phyloP scores from a whole-genome alignment of 2,113 vertebrate genomes.

The Asarcornis scutulata region DNA sequence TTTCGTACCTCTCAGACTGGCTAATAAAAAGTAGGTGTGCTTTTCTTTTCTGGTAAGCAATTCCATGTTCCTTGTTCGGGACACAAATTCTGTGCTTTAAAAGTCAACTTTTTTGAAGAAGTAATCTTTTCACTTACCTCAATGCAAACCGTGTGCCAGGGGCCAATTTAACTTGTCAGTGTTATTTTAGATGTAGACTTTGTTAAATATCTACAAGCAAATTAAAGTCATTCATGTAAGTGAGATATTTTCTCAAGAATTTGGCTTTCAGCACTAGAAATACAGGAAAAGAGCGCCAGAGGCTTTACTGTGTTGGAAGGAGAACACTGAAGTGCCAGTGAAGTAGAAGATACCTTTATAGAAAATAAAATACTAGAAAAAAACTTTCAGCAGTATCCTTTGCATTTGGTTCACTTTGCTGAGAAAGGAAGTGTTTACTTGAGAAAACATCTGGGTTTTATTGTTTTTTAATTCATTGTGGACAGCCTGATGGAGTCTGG shows the following conservation, averaged over 20 bases:
- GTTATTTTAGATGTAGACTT: conserved; percentile 5
- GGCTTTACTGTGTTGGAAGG: background rate
- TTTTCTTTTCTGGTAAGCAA: background rate
- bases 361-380: background rate
- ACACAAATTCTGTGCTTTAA: background rate
- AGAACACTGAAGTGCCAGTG: background rate
- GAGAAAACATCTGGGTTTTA: conserved; percentile 59
- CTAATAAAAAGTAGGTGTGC: background rate
- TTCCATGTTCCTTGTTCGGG: background rate
- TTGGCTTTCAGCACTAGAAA: conserved; percentile 16
- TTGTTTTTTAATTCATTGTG: conserved; percentile 44
- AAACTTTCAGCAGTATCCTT: background rate
- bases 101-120: background rate
- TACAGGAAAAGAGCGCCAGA: background rate
- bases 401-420: background rate
- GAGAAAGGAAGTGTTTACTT: conserved; percentile 54
- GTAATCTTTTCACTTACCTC: background rate
- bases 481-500: conserved; percentile 54
- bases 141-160: background rate
- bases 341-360: background rate
- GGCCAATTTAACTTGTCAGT: background rate
- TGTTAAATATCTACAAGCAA: conserved; percentile 26
- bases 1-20: background rate
- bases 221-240: conserved; percentile 2
- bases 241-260: background rate